A percentile compares a stretch with the other conserved stretches of the same genome.
Evolutionary conservation across 2,113 vertebrate genomes (phyloP).

Genomic region (Cebidichthys violaceus): DNA sequence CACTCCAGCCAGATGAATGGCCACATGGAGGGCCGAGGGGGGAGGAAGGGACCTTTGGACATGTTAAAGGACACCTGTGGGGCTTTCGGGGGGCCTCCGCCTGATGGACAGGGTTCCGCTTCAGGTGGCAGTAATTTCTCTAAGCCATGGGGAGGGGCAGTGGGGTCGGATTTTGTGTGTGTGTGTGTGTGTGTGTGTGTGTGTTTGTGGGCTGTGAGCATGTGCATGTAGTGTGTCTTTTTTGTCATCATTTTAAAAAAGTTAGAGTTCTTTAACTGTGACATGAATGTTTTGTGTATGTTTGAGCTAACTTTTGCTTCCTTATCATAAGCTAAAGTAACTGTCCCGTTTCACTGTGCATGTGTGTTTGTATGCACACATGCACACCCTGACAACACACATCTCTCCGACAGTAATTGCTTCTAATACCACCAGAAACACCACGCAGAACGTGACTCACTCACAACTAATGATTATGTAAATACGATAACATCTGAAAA

Average conservation of each 20-base stretch:
- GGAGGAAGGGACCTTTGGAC: slow-evolving; percentile 55
- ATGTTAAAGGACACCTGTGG: slow-evolving; percentile 82
- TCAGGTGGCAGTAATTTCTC: slow-evolving; percentile 82
- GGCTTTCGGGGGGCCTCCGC: slow-evolving; percentile 73
- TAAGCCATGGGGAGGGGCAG: slow-evolving; percentile 57
- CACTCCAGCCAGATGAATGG: slow-evolving; percentile 73
- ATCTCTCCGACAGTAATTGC: slow-evolving; percentile 54
- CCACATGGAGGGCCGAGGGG: slow-evolving; percentile 69
- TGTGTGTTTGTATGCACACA: neutral
- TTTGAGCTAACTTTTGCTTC: neutral
- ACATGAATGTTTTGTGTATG: neutral
- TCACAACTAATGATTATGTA: slow-evolving; percentile 70
- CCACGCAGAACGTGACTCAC: slow-evolving; percentile 62
- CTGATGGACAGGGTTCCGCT: slow-evolving; percentile 81
- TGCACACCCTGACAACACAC: neutral
- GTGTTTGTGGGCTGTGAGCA: neutral
- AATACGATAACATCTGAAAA: slow-evolving; percentile 70
- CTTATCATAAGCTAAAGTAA: neutral
- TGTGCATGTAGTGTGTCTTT: neutral
- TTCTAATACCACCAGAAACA: slow-evolving; percentile 43
- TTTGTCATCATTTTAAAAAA: neutral
- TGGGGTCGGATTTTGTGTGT: slow-evolving; percentile 35
- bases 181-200: slow-evolving; percentile 9
- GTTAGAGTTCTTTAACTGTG: neutral
- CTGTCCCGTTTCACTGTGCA: neutral